Conservation (phyloP, 2,113 vertebrate species). For the Piaya cayana region DNA sequence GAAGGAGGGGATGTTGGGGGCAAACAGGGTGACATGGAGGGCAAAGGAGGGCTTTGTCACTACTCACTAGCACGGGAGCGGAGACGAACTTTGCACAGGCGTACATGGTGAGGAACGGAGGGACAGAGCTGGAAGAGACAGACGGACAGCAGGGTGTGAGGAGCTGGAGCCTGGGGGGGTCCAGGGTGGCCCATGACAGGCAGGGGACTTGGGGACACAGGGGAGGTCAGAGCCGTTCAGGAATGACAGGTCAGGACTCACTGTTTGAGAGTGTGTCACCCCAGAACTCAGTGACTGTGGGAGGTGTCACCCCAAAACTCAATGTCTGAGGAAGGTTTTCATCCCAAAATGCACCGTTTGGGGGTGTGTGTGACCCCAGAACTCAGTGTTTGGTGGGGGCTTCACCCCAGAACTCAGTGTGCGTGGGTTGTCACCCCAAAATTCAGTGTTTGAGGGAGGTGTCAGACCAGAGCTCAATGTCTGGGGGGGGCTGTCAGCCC, state of each 20-base stretch:
- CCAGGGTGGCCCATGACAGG: neutral
- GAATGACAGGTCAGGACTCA: accelerated
- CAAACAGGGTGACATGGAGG: accelerated
- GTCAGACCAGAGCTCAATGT: no score
- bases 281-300: no score
- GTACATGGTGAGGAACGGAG: conserved; percentile 78
- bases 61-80: conserved; percentile 86
- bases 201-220: neutral
- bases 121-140: conserved; percentile 46
- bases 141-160: neutral
- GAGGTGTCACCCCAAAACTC: neutral
- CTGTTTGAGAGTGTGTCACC: no score
- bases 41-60: neutral
- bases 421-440: neutral
- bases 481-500: no score
- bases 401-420: neutral
- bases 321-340: neutral
- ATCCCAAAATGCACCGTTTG: no score
- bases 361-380: neutral
- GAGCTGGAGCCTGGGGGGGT: neutral
- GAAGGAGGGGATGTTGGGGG: no score
- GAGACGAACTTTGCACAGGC: conserved; percentile 87
- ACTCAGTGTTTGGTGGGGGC: no score
- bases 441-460: no score
- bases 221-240: neutral